Evolutionary conservation across 1,140 invertebrate genomes (phyloP).

Genomic region (Leptinotarsa lineolata): DNA sequence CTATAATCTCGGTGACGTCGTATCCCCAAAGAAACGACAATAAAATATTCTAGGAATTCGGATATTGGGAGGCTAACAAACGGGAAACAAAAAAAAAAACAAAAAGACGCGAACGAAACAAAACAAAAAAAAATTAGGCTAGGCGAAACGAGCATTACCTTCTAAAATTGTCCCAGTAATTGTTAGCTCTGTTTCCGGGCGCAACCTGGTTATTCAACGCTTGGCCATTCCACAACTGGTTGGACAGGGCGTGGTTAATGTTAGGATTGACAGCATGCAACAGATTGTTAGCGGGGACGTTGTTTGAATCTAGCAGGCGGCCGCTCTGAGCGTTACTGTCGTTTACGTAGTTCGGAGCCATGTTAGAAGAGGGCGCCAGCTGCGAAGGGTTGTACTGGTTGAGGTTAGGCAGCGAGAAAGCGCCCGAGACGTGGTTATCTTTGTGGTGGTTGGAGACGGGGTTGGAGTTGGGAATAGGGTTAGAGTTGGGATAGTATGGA

Average conservation of each 20-base stretch:
- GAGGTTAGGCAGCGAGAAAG: constrained; percentile 48
- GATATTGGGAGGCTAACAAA: background rate
- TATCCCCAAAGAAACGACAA: too few relatives aligned
- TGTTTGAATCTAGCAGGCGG: constrained; percentile 47
- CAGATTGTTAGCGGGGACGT: constrained; percentile 27
- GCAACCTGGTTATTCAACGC: constrained; percentile 85
- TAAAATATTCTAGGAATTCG: too few relatives aligned
- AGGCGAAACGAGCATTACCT: constrained; percentile 62
- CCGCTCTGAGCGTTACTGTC: constrained; percentile 41
- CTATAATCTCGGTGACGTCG: too few relatives aligned
- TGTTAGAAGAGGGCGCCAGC: constrained; percentile 35
- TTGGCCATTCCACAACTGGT: constrained; percentile 55
- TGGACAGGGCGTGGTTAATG: constrained; percentile 44
- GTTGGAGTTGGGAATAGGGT: background rate
- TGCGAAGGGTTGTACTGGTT: constrained; percentile 43
- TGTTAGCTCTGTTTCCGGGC: constrained; percentile 83
- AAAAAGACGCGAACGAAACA: constrained; percentile 5
- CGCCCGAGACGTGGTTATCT: constrained; percentile 45
- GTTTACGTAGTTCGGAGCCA: constrained; percentile 41
- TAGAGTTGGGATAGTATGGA: background rate
- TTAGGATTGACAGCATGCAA: constrained; percentile 42
- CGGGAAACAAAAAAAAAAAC: background rate
- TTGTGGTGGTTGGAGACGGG: constrained; percentile 33
- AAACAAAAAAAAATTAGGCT: constrained; percentile 10
- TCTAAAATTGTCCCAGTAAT: constrained; percentile 91